Evolutionary conservation across 2,888 invertebrate genomes (phyloP).

Genomic region (Drosophila multiciliata): DNA sequence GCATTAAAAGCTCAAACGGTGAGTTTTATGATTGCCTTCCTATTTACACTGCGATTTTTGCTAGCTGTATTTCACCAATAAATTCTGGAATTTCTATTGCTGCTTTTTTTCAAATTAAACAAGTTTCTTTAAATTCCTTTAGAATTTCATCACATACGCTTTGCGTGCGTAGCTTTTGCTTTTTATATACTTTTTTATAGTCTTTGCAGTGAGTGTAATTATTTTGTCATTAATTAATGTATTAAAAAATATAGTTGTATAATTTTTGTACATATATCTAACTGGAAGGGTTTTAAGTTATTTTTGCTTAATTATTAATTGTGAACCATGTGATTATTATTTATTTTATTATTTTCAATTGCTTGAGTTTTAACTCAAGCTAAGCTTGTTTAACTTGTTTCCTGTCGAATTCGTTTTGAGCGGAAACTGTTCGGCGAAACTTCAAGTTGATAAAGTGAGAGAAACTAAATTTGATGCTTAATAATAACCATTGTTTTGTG

Average conservation of each 20-base stretch:
- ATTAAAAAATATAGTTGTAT: not conserved
- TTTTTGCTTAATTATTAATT: not conserved
- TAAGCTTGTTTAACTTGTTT: slow-evolving; percentile 36
- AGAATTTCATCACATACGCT: not conserved
- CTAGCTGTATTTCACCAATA: not conserved
- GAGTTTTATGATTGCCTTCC: slow-evolving; percentile 4
- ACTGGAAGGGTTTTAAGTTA: not conserved
- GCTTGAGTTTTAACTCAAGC: slow-evolving; percentile 10
- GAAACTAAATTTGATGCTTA: slow-evolving; percentile 3
- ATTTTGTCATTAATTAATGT: not conserved
- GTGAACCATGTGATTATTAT: not conserved
- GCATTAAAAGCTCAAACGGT: slow-evolving; percentile 16
- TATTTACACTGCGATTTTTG: not conserved
- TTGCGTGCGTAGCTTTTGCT: not conserved
- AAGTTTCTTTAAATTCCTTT: not conserved
- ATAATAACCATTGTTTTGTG: slow-evolving; percentile 8
- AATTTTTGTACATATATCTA: not conserved
- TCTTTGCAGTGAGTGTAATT: not conserved
- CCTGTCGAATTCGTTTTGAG: not conserved
- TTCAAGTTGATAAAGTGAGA: not conserved
- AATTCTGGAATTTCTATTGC: not conserved
- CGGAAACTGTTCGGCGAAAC: slow-evolving; percentile 4
- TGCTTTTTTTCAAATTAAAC: not conserved
- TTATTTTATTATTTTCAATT: slow-evolving; percentile 7
- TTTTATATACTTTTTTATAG: not conserved